These are phyloP conservation scores for Lophochroa leadbeateri DNA, from an alignment of 2,113 vertebrate species.

Conservation along the genomic window DNA sequence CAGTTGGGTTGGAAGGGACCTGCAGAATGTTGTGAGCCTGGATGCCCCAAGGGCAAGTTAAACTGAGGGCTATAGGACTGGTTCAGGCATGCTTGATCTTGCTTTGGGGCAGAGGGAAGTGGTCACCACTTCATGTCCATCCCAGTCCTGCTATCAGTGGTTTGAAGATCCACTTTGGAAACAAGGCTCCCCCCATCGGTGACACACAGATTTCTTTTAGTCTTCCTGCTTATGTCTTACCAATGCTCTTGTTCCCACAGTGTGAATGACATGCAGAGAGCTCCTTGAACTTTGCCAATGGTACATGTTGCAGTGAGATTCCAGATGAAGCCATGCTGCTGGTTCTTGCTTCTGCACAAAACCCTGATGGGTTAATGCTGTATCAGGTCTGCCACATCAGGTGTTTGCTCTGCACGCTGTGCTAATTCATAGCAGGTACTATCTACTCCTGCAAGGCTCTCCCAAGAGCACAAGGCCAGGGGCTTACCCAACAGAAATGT, in stretches of 20 bases:
- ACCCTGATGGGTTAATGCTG: neutral
- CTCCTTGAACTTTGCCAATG: fast-evolving
- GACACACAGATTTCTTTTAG: neutral
- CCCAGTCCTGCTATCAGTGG: neutral
- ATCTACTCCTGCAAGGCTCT: neutral
- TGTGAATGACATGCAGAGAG: neutral
- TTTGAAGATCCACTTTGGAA: constrained; percentile 20
- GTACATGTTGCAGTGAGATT: neutral
- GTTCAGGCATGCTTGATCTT: neutral
- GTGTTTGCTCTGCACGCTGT: fast-evolving
- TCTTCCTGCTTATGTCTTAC: neutral
- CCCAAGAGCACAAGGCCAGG: neutral
- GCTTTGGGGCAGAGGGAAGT: neutral
- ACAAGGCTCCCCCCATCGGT: neutral
- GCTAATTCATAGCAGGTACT: neutral
- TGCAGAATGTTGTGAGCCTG: neutral
- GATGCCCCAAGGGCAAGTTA: neutral
- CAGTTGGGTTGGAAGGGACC: neutral
- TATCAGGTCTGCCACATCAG: neutral
- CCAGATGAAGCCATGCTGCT: neutral
- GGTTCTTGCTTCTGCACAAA: neutral
- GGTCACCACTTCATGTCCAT: neutral
- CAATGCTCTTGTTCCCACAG: neutral
- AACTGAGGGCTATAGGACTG: neutral
- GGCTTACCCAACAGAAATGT: neutral